A percentile compares a stretch with the other conserved stretches of the same genome.
These are phyloP conservation scores for Drosophila novamexicana DNA, from an alignment of 1,140 invertebrate genomes.

Conservation along the genomic window DNA sequence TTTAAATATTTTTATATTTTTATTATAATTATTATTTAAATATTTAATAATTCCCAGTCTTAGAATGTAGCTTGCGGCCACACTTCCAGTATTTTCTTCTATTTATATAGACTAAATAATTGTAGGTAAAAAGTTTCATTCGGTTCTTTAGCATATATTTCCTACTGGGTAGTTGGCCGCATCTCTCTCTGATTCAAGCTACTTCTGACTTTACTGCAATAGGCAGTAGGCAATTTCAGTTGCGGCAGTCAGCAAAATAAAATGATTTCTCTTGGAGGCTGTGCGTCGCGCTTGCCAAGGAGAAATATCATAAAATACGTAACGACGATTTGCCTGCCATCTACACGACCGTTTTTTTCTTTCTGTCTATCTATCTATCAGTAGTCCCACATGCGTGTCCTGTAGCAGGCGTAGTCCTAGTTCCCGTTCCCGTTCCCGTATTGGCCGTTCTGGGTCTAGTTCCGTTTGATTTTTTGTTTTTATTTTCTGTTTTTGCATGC, in stretches of 20 bases:
- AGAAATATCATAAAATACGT: constrained; percentile 77
- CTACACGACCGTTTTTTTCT: constrained; percentile 18
- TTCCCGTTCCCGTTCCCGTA: constrained; percentile 44
- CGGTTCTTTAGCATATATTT: constrained; percentile 27
- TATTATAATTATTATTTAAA: no score
- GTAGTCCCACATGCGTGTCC: constrained; percentile 53
- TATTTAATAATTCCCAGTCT: no score
- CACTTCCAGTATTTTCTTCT: no score
- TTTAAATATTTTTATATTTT: no score
- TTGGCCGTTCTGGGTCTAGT: not conserved
- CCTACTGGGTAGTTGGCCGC: constrained; percentile 37
- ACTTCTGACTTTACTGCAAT: constrained; percentile 23
- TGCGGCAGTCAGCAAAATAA: constrained; percentile 79
- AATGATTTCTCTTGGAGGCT: constrained; percentile 64
- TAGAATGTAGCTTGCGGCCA: no score
- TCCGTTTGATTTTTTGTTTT: constrained; percentile 16
- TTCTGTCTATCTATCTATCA: constrained; percentile 18
- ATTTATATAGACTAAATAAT: no score
- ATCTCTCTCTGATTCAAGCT: not conserved
- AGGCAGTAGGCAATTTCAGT: constrained; percentile 72
- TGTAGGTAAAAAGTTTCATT: no score
- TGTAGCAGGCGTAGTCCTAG: constrained; percentile 55
- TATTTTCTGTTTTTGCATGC: constrained; percentile 68
- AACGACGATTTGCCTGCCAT: constrained; percentile 70
- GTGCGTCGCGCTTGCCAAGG: constrained; percentile 36